Evolutionary conservation across 2,888 invertebrate species (phyloP).

Genomic region (Acholoe squamosa): DNA sequence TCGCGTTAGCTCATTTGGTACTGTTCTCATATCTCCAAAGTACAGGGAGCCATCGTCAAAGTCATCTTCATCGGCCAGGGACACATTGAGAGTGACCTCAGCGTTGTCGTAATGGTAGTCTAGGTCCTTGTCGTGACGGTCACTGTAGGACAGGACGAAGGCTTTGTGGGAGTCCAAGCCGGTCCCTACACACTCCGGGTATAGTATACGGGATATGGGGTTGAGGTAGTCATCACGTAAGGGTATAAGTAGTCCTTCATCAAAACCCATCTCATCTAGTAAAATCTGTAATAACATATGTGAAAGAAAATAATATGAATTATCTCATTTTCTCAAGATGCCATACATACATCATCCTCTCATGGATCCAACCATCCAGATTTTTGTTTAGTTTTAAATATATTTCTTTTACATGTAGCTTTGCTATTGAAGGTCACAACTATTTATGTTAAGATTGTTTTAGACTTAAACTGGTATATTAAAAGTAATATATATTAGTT

Average conservation of each 20-base stretch:
- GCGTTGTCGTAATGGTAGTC: slow-evolving; percentile 84
- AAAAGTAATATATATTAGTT: too few relatives aligned
- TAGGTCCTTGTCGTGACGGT: slow-evolving; percentile 80
- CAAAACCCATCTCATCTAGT: slow-evolving; percentile 83
- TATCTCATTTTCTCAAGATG: too few relatives aligned
- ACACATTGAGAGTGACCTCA: slow-evolving; percentile 84
- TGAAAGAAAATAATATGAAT: neutral
- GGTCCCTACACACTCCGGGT: slow-evolving; percentile 81
- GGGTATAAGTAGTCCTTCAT: slow-evolving; percentile 80
- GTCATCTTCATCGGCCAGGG: slow-evolving; percentile 78
- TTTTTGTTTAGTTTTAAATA: too few relatives aligned
- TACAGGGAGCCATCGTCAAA: slow-evolving; percentile 83
- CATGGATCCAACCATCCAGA: too few relatives aligned
- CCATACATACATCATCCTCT: too few relatives aligned
- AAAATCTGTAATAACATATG: slow-evolving; percentile 77
- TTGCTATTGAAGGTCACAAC: too few relatives aligned
- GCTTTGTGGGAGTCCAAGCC: slow-evolving; percentile 84
- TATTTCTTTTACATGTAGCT: too few relatives aligned
- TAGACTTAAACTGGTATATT: too few relatives aligned
- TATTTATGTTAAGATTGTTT: too few relatives aligned
- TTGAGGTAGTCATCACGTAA: slow-evolving; percentile 81
- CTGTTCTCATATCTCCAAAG: slow-evolving; percentile 81
- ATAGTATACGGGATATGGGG: slow-evolving; percentile 79
- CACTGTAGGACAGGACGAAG: slow-evolving; percentile 83
- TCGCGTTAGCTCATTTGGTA: slow-evolving; percentile 65